Evolutionary conservation across 92 coral and sea anemone species (phyloP).

Genomic region (Zoanthus sociatus): DNA sequence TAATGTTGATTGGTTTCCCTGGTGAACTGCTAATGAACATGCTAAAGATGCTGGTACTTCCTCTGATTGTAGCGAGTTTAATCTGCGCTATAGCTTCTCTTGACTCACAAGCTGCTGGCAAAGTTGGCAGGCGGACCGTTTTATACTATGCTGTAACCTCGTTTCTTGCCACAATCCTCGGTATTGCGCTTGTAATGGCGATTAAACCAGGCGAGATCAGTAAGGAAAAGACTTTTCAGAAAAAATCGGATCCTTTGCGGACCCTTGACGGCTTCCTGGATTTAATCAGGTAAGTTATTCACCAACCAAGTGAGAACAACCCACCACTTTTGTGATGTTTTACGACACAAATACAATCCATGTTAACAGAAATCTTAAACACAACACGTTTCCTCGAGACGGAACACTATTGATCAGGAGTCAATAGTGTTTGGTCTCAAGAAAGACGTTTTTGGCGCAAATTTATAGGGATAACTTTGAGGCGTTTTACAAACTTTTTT

Average conservation of each 20-base stretch:
- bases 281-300: constrained; percentile 73
- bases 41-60: constrained; percentile 85
- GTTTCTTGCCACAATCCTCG: constrained; percentile 83
- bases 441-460: too few relatives aligned
- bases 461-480: too few relatives aligned
- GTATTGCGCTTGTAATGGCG: constrained; percentile 83
- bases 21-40: constrained; percentile 95
- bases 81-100: constrained; percentile 85
- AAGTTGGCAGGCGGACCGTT: constrained; percentile 90
- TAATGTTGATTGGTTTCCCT: constrained; percentile 92
- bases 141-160: constrained; percentile 81
- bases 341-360: not conserved
- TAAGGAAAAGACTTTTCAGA: constrained; percentile 49
- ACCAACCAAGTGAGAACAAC: not conserved
- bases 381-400: too few relatives aligned
- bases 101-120: constrained; percentile 89
- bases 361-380: too few relatives aligned
- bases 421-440: too few relatives aligned
- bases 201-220: constrained; percentile 87
- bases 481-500: too few relatives aligned
- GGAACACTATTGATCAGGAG: not conserved
- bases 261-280: constrained; percentile 93
- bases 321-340: not conserved
- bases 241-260: constrained; percentile 68
- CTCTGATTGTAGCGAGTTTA: constrained; percentile 88